A percentile compares a stretch with the other conserved stretches of the same genome.
phyloP scores from a whole-genome alignment of 2,113 vertebrate genomes.

The Barbus barbus region DNA sequence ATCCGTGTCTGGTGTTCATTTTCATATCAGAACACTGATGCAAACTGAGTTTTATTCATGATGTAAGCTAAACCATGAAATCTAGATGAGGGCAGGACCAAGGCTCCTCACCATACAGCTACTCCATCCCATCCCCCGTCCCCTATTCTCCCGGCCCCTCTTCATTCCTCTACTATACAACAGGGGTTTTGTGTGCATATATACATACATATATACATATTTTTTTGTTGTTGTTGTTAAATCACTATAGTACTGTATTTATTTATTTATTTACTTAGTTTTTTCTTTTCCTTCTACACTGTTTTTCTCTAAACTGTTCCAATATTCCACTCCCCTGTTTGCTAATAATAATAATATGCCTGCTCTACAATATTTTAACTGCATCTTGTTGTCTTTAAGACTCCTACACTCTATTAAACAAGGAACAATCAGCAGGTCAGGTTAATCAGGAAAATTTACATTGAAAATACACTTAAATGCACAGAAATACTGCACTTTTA shows the following conservation, averaged over 20 bases:
- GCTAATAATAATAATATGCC: too few relatives aligned
- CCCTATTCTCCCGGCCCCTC: background rate
- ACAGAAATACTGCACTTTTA: background rate
- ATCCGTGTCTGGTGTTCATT: slow-evolving; percentile 25
- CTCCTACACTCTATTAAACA: background rate
- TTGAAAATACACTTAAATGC: background rate
- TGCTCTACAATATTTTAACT: background rate
- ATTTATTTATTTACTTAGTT: background rate
- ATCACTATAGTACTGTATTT: background rate
- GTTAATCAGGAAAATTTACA: background rate
- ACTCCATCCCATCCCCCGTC: background rate
- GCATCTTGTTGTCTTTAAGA: background rate
- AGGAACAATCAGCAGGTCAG: background rate
- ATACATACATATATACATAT: too few relatives aligned
- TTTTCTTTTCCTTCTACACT: background rate
- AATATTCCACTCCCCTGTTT: too few relatives aligned
- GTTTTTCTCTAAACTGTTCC: background rate
- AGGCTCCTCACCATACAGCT: background rate
- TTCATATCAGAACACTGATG: slow-evolving; percentile 32
- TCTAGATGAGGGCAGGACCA: background rate
- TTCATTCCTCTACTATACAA: background rate
- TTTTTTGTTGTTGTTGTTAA: too few relatives aligned
- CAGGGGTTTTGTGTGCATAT: too few relatives aligned
- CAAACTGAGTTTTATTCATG: slow-evolving; percentile 28
- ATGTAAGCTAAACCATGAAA: slow-evolving; percentile 14